phyloP scores from a whole-genome alignment of 53 echinoderm and acorn worm genomes.

The Astropecten irregularis region DNA sequence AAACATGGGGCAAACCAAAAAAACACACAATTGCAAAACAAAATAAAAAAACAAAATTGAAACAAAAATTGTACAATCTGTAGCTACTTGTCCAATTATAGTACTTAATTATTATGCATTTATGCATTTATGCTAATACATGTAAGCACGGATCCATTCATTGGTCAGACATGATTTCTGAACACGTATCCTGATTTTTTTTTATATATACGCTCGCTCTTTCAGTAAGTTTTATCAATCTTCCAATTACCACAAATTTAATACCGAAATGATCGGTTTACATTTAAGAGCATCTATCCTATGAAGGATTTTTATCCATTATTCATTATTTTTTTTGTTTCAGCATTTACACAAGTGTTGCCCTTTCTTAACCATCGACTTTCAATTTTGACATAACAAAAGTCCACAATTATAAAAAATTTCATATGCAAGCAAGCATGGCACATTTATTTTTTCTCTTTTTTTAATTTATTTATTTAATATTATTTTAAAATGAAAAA shows the following conservation, averaged over 20 bases:
- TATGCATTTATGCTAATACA: no score
- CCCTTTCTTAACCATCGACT: no score
- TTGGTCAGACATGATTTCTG: neutral
- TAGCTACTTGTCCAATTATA: conserved; percentile 20
- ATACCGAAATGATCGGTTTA: no score
- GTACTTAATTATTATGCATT: neutral
- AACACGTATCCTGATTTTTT: no score
- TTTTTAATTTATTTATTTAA: neutral
- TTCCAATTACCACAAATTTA: no score
- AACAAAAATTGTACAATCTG: neutral
- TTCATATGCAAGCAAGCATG: conserved; percentile 46
- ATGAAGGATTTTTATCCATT: no score
- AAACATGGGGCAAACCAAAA: neutral
- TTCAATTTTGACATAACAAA: neutral
- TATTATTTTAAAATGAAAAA: no score
- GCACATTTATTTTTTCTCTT: neutral
- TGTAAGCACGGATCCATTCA: neutral
- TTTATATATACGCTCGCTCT: no score
- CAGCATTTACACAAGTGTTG: no score
- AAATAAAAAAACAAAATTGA: neutral
- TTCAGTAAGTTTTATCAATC: no score
- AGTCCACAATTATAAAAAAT: conserved; percentile 7
- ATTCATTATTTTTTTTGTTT: no score
- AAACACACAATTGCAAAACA: neutral
- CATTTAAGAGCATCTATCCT: no score